A percentile compares a stretch with the other conserved stretches of the same genome.
Evolutionary conservation across 2,888 invertebrate genomes (phyloP).

Genomic region (Chloromyia formosa): DNA sequence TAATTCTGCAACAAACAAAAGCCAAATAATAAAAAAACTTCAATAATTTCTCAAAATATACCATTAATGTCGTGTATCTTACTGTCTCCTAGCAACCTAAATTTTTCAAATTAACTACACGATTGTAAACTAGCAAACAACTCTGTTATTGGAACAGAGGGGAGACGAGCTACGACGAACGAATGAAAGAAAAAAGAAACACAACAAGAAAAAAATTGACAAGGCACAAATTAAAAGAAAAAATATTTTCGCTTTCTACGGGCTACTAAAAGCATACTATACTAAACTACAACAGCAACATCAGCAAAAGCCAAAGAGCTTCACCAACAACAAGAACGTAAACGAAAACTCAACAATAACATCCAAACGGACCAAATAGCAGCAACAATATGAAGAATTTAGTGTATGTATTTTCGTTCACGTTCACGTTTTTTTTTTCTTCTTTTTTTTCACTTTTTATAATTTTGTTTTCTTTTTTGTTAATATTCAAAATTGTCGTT

Average conservation of each 20-base stretch:
- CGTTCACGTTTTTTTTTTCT: constrained; percentile 9
- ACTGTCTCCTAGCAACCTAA: constrained; percentile 18
- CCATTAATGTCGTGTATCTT: not conserved
- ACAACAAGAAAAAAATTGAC: constrained; percentile 22
- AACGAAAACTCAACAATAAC: constrained; percentile 16
- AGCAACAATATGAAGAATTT: constrained; percentile 13
- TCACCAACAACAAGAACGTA: constrained; percentile 8
- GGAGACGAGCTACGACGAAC: not conserved
- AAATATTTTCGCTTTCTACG: constrained; percentile 44
- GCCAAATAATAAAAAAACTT: no score
- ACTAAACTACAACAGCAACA: not conserved
- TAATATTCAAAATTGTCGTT: not conserved
- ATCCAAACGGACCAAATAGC: not conserved
- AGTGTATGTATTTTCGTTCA: constrained; percentile 8
- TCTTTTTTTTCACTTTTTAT: not conserved
- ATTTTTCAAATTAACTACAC: constrained; percentile 29
- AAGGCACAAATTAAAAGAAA: constrained; percentile 33
- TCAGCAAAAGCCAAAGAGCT: no score
- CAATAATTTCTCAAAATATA: no score
- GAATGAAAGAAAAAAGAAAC: constrained; percentile 9
- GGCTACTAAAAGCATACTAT: not conserved
- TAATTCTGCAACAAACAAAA: no score
- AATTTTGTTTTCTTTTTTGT: not conserved
- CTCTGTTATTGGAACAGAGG: not conserved
- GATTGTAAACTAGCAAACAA: not conserved